Evolutionary conservation across 2,888 invertebrate genomes (phyloP), one percentile per base, ranked within the genome.

Genomic region (Eupithecia dodoneata): DNA sequence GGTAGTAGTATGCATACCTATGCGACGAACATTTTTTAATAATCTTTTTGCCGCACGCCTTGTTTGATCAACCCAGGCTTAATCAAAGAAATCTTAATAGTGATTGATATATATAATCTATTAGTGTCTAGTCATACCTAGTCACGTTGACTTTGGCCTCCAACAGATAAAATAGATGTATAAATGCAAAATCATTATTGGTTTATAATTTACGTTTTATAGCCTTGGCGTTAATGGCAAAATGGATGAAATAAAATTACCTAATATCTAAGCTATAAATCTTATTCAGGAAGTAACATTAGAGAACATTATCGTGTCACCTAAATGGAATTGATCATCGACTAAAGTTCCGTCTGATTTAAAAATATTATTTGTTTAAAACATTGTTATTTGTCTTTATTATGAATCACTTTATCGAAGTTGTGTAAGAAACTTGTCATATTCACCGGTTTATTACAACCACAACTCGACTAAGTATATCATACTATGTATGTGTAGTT

Each of bases 231-330:
- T 74, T 75, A 75, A 74, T 75, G 70, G 74, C 42, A 67, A 70
- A 47, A 72, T 72, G 52, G 69, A 66, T 75, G 18, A 75, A 71
- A 49, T 75, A 73, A 71, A 77, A 67, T 65, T 71, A 73, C 69
- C 73, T 71, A 75, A 75, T 79, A 71, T 71, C 47, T 18, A 59
- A 49, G 55, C 41, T 67, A 77, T 77, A 76, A 77, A 79, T 79
- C 74, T 75, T 79, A 49, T 66, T 75, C 73, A 77, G 79, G 76
- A 77, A 79, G 73, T 75, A 69, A 47, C 72, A 76, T 78, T 65
- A 71, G 52, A 67, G 70, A 72, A 55, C 15, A 67, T 59, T 70
- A 75, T 72, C 72, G 72, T 72, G 74, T 69, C 72, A 77, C 66
- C 69, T 63, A 65, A 77, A 77, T 72, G 30, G 44, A 72, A 63